Base-by-base conservation (phyloP, 2,113 vertebrate genomes). In the Galeopterus variegatus region DNA sequence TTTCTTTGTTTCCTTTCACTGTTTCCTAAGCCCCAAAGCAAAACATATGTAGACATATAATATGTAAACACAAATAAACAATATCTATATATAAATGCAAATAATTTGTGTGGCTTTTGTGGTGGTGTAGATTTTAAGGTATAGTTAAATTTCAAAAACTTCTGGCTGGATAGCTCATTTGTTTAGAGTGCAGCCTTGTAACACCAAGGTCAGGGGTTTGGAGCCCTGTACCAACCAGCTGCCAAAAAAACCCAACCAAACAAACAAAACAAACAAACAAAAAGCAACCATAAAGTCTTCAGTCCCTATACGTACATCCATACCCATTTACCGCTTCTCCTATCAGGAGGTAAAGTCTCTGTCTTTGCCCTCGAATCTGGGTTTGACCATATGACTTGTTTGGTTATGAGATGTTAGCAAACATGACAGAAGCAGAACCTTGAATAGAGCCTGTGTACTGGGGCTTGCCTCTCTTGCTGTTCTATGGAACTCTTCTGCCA, bases 401-500 rank as follows among this genome's bases (percentile, higher is more conserved):
- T 95, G 8, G 5, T 70, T 90, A n/a, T 83, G 24, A 91, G 36
- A 75, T 31, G 11, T 69, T 56, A 77, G 60, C 2, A 1, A 17
- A 31, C 2, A 0, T 21, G 36, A 65, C 1, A 60, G 6, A 91
- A 73, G 19, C 11, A 92, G 3, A 80, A 14, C 15, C 48, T 79
- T 64, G 45, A 2, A 31, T 72, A 45, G 7, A 6, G 0, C 24
- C 73, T 87, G 9, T n/a, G 31, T 60, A 18, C 33, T 45, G 9
- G 7, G 5, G 1, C 4, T 65, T 45, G 8, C 26, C 9, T 62
- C 13, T 76, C 9, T 31, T 50, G 5, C 1, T 56, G 0, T 17
- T 67, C 31, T 36, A 11, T 72, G 52, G 2, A 56, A 28, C 15
- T 81, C 8, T 80, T 58, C 52, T 26, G 10, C 26, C 2, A 12